phyloP scores from a whole-genome alignment of 2,888 invertebrate genomes.

The Flexamia atlantica region DNA sequence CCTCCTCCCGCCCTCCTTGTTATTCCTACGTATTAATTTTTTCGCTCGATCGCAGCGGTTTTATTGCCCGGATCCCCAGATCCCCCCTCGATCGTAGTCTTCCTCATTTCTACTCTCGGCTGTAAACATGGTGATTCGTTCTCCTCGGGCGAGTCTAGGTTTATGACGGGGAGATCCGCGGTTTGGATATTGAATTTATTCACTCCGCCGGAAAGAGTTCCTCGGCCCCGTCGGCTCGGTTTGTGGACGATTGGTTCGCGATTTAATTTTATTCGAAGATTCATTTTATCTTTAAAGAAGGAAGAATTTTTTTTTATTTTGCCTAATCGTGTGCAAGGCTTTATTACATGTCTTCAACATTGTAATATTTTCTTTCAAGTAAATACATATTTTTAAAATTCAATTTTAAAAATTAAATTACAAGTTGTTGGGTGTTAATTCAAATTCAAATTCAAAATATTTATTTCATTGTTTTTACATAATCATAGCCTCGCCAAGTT shows the following conservation, averaged over 20 bases:
- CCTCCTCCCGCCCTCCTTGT: slow-evolving; percentile 58
- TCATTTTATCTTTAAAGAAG: too few species aligned
- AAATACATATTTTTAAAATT: too few species aligned
- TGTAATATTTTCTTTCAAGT: too few species aligned
- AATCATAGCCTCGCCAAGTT: too few species aligned
- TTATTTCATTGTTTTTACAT: too few species aligned
- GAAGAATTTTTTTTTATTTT: too few species aligned
- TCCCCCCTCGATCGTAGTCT: background rate
- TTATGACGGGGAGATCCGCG: too few species aligned
- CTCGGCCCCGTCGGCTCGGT: background rate
- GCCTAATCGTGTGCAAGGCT: too few species aligned
- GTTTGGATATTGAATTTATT: background rate
- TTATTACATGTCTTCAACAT: too few species aligned
- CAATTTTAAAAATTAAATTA: too few species aligned
- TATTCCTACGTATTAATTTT: slow-evolving; percentile 63
- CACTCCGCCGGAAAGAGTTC: background rate
- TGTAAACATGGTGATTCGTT: slow-evolving; percentile 1
- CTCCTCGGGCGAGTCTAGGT: background rate
- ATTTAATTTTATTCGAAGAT: background rate
- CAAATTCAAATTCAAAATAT: too few species aligned
- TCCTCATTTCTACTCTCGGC: background rate
- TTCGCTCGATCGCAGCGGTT: slow-evolving; percentile 31
- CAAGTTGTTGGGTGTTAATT: too few species aligned
- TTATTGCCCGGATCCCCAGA: background rate
- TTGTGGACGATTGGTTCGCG: background rate